These are phyloP conservation scores for Eurytoma adleriae DNA, from an alignment of 2,888 invertebrate species.

Conservation along the genomic window DNA sequence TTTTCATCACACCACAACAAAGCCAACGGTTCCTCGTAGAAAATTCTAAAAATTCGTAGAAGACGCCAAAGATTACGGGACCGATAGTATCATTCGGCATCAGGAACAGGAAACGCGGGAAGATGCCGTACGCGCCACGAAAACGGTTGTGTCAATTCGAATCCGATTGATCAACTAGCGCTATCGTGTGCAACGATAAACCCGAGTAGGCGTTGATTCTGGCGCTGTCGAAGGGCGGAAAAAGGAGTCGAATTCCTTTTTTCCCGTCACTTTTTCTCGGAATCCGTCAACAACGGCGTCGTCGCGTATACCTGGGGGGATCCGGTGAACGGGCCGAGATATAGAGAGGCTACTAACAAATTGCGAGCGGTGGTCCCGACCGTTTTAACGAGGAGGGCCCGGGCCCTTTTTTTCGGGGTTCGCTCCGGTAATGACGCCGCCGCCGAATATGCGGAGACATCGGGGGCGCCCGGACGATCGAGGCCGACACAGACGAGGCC, in stretches of 20 bases:
- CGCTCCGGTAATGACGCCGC: conserved; percentile 58
- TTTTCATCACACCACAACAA: no score
- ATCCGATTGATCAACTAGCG: no score
- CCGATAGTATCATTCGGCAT: no score
- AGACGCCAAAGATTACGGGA: no score
- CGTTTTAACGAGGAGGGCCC: conserved; percentile 67
- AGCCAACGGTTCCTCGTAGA: no score
- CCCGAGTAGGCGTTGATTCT: no score
- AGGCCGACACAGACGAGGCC: conserved; percentile 1
- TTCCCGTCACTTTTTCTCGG: conserved; percentile 63
- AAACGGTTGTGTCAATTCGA: no score
- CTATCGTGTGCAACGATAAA: no score
- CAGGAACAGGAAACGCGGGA: no score
- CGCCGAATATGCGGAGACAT: conserved; percentile 43
- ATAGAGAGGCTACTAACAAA: conserved; percentile 62
- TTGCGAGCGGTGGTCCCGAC: conserved; percentile 66
- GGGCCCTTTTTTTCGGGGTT: conserved; percentile 48
- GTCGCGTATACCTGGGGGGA: conserved; percentile 30
- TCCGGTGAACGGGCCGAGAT: neutral
- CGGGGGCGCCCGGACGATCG: no score
- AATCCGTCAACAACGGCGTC: conserved; percentile 61
- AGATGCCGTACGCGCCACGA: no score
- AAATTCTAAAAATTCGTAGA: no score
- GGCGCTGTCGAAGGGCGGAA: conserved; percentile 12
- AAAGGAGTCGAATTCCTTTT: conserved; percentile 44